Conservation (phyloP, 2,797 vertebrate genomes). For the Silurus aristotelis region DNA sequence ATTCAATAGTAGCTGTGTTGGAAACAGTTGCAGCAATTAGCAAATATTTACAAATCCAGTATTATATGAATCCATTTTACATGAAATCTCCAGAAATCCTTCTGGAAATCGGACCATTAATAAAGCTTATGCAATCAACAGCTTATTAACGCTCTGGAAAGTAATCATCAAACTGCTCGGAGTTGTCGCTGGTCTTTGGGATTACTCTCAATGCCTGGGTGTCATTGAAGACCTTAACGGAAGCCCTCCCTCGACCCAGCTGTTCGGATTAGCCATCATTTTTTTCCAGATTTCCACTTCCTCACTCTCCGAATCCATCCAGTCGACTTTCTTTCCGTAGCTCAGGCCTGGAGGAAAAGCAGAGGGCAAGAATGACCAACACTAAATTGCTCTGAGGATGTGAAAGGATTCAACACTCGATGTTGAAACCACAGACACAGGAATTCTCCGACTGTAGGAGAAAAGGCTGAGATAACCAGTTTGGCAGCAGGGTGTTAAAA, state of each 20-base stretch:
- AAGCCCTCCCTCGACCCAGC: slow-evolving; percentile 59
- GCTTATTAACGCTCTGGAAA: neutral
- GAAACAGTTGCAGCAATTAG: neutral
- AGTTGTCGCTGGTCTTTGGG: neutral
- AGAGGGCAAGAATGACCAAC: neutral
- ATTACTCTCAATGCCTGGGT: slow-evolving; percentile 46
- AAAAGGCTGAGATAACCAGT: no score
- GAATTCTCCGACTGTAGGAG: no score
- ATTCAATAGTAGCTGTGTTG: neutral
- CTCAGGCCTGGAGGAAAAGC: slow-evolving; percentile 55
- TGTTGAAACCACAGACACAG: no score
- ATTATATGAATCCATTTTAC: no score
- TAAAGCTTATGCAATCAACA: neutral
- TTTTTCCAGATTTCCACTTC: slow-evolving; percentile 60
- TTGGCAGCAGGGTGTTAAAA: no score
- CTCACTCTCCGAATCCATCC: slow-evolving; percentile 61
- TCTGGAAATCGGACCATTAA: neutral
- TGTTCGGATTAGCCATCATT: slow-evolving; percentile 58
- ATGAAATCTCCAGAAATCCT: neutral
- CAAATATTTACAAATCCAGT: neutral
- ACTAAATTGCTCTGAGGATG: neutral
- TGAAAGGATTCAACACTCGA: no score
- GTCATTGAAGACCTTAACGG: slow-evolving; percentile 62
- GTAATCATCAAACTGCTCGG: neutral
- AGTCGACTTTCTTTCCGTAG: slow-evolving; percentile 63